phyloP scores from a whole-genome alignment of 2,888 invertebrate species.

The Chesias legatella region DNA sequence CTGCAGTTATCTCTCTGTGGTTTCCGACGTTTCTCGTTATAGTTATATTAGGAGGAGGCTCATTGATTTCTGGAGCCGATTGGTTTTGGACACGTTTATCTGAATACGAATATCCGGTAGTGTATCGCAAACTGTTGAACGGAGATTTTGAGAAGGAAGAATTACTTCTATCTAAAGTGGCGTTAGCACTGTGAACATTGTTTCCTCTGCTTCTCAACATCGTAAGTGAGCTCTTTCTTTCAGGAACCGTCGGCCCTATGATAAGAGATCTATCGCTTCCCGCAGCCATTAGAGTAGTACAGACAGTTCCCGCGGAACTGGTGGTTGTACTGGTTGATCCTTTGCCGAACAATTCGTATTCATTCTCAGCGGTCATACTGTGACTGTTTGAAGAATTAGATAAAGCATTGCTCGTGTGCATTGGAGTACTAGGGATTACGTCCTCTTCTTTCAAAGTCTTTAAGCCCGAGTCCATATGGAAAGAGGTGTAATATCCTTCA shows the following conservation, averaged over 20 bases:
- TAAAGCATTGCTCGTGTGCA: conserved; percentile 85
- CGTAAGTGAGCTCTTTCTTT: conserved; percentile 88
- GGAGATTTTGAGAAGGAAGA: conserved; percentile 65
- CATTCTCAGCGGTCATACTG: conserved; percentile 89
- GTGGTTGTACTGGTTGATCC: conserved; percentile 95
- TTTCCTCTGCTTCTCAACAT: conserved; percentile 78
- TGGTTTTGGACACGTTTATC: conserved; percentile 60
- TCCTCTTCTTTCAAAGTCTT: conserved; percentile 89
- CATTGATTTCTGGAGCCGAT: conserved; percentile 62
- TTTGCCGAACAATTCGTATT: conserved; percentile 94
- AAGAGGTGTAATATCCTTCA: conserved; percentile 98
- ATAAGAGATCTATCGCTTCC: conserved; percentile 82
- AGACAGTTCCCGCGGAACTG: conserved; percentile 94
- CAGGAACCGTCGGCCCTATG: conserved; percentile 88
- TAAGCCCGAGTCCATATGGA: conserved; percentile 97
- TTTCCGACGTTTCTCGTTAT: conserved; percentile 66
- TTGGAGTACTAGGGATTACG: conserved; percentile 83
- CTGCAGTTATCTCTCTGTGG: conserved; percentile 78
- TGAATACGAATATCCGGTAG: conserved; percentile 52
- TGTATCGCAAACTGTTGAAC: conserved; percentile 64
- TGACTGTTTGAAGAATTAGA: conserved; percentile 86
- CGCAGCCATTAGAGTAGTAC: conserved; percentile 88
- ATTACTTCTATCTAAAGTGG: conserved; percentile 78
- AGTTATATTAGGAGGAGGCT: conserved; percentile 56
- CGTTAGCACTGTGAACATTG: conserved; percentile 73